phyloP scores from a whole-genome alignment of 2,888 invertebrate genomes.

The Eupithecia exiguata region DNA sequence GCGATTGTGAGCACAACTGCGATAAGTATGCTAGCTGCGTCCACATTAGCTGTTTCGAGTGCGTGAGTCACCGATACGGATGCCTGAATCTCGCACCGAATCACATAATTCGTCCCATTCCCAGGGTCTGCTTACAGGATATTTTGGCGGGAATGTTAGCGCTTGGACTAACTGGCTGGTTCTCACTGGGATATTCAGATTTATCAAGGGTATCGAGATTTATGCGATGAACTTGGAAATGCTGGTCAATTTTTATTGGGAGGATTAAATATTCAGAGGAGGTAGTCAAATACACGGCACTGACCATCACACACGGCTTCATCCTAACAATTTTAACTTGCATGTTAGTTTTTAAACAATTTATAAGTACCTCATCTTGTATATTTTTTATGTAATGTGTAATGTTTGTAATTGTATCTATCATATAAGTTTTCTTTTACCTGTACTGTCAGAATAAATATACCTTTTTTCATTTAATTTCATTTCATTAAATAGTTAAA shows the following conservation, averaged over 20 bases:
- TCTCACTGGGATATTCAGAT: slow-evolving; percentile 45
- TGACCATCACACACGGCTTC: too few species aligned
- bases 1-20: neutral
- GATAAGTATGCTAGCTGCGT: neutral
- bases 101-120: slow-evolving; percentile 72
- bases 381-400: too few species aligned
- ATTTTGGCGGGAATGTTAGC: slow-evolving; percentile 63
- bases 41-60: slow-evolving; percentile 23
- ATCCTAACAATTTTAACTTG: too few species aligned
- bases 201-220: slow-evolving; percentile 6
- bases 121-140: slow-evolving; percentile 66
- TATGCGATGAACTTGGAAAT: neutral
- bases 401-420: too few species aligned
- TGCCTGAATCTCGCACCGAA: slow-evolving; percentile 40
- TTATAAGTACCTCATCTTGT: too few species aligned
- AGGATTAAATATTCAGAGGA: neutral
- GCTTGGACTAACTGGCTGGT: slow-evolving; percentile 50
- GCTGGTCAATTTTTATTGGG: neutral
- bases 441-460: too few species aligned
- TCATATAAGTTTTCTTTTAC: too few species aligned
- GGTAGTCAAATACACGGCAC: too few species aligned
- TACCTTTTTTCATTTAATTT: too few species aligned
- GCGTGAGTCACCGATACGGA: slow-evolving; percentile 42
- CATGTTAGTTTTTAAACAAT: too few species aligned
- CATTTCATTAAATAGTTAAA: too few species aligned